Base-by-base conservation (phyloP, 2,797 vertebrate genomes). In the Cossypha caffra region DNA sequence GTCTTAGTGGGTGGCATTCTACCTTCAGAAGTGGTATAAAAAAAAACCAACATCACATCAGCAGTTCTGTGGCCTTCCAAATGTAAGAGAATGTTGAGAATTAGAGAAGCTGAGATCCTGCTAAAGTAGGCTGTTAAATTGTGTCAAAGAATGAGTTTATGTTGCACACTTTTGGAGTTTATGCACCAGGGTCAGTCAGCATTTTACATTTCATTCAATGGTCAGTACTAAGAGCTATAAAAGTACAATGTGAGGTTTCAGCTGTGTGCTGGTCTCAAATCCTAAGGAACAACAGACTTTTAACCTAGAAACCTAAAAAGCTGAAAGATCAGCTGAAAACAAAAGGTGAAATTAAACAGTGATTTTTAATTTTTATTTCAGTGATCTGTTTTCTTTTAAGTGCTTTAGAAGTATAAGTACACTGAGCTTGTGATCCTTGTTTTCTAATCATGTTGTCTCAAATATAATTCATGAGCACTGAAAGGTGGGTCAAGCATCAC, bases 1-100 rank as follows among this genome's bases (percentile, higher is more conserved):
- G 43, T 55, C 92, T 75, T 92, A 83, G 87, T 93, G 91, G 94
- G 96, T 90, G 91, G 92, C 51, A 84, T 93, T 68, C 21, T 91
- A 75, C 66, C 69, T 95, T 96, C 87, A 93, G 79, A 97, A 92
- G 73, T 26, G 77, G 17, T 52, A 59, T 74, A 28, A 73, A 79
- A 79, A 85, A 94, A 78, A 1, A 1, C 1, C 71, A 89, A 16
- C 79, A 73, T 77, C 62, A 64, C 29, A 75, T 89, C 82, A 81
- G 48, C 59, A 86, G 58, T 61, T 83, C 62, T 90, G 16, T 72
- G 77, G 69, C 43, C 48, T 93, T 92, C 82, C 3, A 2, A 89
- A 71, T 63, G 47, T 38, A 93, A 69, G 21, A 50, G 42, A 69
- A 86, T 55, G 12, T 69, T 73, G 73, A 84, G 69, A 86, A 92